Evolutionary conservation across 1,140 invertebrate genomes (phyloP), one percentile per base, ranked within the genome.

Genomic region (Anthonomus grandis): DNA sequence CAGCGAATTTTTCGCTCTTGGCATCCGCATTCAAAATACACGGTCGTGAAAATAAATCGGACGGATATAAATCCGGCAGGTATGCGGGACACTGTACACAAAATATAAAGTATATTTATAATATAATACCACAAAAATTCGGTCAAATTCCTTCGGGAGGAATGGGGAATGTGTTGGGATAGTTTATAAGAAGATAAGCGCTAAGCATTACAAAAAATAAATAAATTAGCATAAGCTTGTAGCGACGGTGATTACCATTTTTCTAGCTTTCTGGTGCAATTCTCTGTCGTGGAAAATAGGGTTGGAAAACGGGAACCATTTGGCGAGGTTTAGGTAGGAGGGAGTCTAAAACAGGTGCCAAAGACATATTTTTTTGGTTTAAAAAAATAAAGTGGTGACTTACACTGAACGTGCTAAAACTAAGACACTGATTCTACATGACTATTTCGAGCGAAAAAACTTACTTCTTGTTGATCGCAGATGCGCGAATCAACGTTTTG

Each of bases 391-490:
- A 31, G 27, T 9, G n/a, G 27, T 31, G 27, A 31, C 8, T n/a
- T 31, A 9, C 8, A 31, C 27, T 31, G n/a, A 31, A 31, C 8
- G 27, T 31, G 15, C 12, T 21, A 45, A 45, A 23, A 31, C 23
- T 47, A 44, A 13, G 19, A 10, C 17, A 44, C 9, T 41, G 6
- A 13, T 44, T 27, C 21, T 34, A 55, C 52, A 46, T 46, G 42
- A 55, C 18, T 27, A n/a, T n/a, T n/a, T n/a, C n/a, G n/a, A n/a
- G n/a, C n/a, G n/a, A 34, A 49, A 15, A 54, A 38, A 91, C 90
- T 93, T 90, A 93, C 91, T 82, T 91, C 85, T 74, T 89, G 82
- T 73, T 85, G 85, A 75, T 85, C 83, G 75, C 90, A 81, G 74
- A 92, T 89, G 79, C 83, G 82, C 68, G 90, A 92, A 75, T 86